phyloP scores from a whole-genome alignment of 2,797 vertebrate species.

The Rhinella marina region DNA sequence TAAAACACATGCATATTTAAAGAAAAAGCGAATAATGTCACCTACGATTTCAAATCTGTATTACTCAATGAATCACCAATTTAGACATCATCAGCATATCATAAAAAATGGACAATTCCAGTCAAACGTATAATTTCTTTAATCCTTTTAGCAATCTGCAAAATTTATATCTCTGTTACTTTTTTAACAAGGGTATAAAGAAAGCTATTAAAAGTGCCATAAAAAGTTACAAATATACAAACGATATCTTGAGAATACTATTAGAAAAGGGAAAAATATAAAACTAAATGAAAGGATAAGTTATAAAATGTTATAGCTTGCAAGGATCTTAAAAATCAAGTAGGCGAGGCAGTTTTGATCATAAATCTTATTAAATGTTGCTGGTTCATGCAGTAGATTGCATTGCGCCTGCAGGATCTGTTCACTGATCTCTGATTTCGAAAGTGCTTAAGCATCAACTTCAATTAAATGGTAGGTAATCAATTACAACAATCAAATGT shows the following conservation, averaged over 20 bases:
- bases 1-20: neutral
- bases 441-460: conserved; percentile 51
- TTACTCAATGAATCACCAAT: neutral
- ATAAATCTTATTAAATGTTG: conserved; percentile 52
- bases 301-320: conserved; percentile 42
- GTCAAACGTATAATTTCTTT: neutral
- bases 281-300: conserved; percentile 35
- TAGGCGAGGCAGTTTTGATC: conserved; percentile 35
- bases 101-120: neutral
- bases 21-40: neutral
- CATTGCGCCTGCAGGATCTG: conserved; percentile 41
- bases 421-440: conserved; percentile 51
- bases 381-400: conserved; percentile 36
- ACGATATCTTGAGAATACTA: conserved; percentile 10
- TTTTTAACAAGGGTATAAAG: conserved; percentile 31
- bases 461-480: conserved; percentile 58
- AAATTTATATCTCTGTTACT: conserved; percentile 28
- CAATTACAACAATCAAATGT: conserved; percentile 55
- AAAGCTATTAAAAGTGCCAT: conserved; percentile 24
- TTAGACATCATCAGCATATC: neutral
- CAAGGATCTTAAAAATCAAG: conserved; percentile 43
- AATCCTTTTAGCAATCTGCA: conserved; percentile 4
- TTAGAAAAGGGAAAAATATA: conserved; percentile 11
- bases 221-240: conserved; percentile 37
- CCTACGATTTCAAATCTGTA: neutral